Conservation (phyloP, 2,888 invertebrate species). For the Isotomurus palustris region DNA sequence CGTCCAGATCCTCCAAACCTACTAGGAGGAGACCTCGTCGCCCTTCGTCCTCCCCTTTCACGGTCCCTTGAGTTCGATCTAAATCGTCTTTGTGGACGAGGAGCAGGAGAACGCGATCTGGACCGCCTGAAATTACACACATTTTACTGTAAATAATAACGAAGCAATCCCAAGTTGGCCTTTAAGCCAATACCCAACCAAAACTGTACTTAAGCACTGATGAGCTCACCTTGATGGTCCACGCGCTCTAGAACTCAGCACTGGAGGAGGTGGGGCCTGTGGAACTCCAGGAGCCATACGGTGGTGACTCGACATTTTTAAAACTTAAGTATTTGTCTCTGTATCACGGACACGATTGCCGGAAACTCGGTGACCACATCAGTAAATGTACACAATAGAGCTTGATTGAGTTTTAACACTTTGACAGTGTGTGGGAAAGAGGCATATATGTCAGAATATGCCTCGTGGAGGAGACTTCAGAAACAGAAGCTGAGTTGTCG, state of each 20-base stretch:
- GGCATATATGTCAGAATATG: no score
- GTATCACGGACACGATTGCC: no score
- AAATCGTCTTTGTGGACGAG: neutral
- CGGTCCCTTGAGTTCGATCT: conserved; percentile 7
- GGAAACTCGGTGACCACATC: no score
- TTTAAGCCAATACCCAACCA: neutral
- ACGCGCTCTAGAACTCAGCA: neutral
- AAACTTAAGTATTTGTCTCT: no score
- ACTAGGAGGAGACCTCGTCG: neutral
- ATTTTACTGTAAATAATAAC: no score
- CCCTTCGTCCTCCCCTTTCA: neutral
- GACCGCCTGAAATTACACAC: conserved; percentile 1
- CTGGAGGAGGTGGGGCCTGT: conserved; percentile 23
- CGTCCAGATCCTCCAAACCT: neutral
- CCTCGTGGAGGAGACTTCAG: no score
- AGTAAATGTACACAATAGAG: no score
- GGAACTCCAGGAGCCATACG: conserved; percentile 16
- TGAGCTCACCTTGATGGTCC: no score
- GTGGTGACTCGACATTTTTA: conserved; percentile 9
- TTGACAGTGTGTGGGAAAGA: no score
- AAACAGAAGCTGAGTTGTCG: no score
- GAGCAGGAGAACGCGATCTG: conserved; percentile 3
- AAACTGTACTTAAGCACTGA: no score
- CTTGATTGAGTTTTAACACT: no score
- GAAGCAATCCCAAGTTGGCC: neutral